phyloP scores from a whole-genome alignment of 2,888 invertebrate genomes.

The Acanthosoma haemorrhoidale region DNA sequence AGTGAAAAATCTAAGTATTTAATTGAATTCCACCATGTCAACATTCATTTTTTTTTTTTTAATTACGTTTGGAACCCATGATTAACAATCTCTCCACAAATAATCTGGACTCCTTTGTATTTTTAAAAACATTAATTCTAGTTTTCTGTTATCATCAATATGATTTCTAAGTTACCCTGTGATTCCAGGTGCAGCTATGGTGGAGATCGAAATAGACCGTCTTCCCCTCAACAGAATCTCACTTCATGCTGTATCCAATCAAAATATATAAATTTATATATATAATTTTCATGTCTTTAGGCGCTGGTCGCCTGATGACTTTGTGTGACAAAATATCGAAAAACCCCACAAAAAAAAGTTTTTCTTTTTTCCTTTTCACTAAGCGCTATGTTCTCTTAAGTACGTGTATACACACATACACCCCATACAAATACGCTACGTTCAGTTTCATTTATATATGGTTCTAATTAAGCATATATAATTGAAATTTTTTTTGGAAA shows the following conservation, averaged over 20 bases:
- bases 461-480: conserved; percentile 5
- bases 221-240: conserved; percentile 28
- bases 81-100: not conserved
- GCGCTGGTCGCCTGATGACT: conserved; percentile 28
- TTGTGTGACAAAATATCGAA: conserved; percentile 25
- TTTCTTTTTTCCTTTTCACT: conserved; percentile 26
- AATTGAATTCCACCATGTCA: too few species aligned
- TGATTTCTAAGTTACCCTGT: too few species aligned
- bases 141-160: conserved; percentile 9
- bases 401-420: conserved; percentile 10
- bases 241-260: conserved; percentile 26
- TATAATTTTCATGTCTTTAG: conserved; percentile 28
- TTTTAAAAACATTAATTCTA: not conserved
- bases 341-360: conserved; percentile 25
- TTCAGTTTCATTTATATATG: conserved; percentile 8
- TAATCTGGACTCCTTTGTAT: too few species aligned
- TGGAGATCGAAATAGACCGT: conserved; percentile 36
- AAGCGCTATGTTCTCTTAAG: conserved; percentile 21
- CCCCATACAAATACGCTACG: not conserved
- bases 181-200: conserved; percentile 37
- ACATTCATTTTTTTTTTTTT: too few species aligned
- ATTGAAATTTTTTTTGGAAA: not conserved
- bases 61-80: not conserved
- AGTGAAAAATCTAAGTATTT: too few species aligned
- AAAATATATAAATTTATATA: conserved; percentile 24